Base-by-base conservation (phyloP, 2,113 vertebrate species). In the Mola mola region DNA sequence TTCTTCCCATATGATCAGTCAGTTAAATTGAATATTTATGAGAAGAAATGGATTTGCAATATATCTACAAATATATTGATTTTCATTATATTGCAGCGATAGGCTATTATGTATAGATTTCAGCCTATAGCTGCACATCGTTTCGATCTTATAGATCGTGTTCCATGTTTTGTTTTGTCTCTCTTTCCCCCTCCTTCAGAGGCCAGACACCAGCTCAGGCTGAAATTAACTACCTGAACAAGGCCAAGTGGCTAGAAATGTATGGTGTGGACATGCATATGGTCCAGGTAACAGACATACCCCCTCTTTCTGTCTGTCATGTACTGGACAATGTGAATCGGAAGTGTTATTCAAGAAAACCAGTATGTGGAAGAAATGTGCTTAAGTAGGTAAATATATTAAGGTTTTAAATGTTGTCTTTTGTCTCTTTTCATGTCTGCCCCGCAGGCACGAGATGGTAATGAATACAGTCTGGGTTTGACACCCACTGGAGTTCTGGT, bases 211-310 rank as follows among this genome's bases (percentile, higher is more conserved):
- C 97, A 43, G 93, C 95, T 4, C 96, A 98, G 68, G 97, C 97
- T 60, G 97, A 99, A 92, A 99, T 95, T 15, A 99, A 98, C 90
- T 99, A 96, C 83, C 89, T 99, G 81, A 99, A 99, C 82, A 98
- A 98, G 92, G 97, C 97, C 70, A 99, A 99, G 87, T 99, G 97
- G 97, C 86, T 99, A 66, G 97, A 99, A 91, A 99, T 99, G 97
- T 99, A 99, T 75, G 97, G 97, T 0, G 97, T 99, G 75, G 97
- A 98, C 91, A 99, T 99, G 97, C 97, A 99, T 73, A 95, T 95
- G 87, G 97, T 99, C 51, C 96, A 98, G 94, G 97, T 96, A 89
- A 85, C 82, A 42, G 34, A 33, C 20, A 4, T 12, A 5, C 16
- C 33, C 8, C 0, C 1, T 16, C 13, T 21, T 25, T 41, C 19